phyloP scores from a whole-genome alignment of 2,888 invertebrate species.

The Cataglyphis altisquamis region DNA sequence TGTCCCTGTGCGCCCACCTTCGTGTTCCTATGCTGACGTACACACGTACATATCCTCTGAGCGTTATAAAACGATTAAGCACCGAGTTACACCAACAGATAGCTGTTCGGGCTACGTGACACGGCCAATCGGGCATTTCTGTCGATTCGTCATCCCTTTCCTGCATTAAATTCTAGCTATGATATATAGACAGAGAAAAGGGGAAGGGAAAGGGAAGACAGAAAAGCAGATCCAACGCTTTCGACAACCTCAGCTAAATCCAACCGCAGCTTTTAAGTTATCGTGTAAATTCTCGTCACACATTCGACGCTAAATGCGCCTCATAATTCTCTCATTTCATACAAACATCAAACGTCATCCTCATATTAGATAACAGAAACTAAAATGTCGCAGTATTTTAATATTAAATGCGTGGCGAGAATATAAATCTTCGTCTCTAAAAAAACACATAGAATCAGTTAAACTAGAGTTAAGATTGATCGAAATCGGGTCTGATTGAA shows the following conservation, averaged over 20 bases:
- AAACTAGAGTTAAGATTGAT: neutral
- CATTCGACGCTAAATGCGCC: neutral
- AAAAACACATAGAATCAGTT: neutral
- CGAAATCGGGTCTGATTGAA: neutral
- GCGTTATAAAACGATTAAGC: conserved; percentile 19
- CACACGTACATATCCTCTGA: neutral
- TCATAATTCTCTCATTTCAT: neutral
- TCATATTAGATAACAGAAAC: neutral
- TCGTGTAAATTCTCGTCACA: conserved; percentile 5
- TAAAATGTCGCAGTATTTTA: conserved; percentile 1
- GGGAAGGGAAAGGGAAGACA: neutral
- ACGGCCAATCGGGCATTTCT: neutral
- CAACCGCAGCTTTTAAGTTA: conserved; percentile 11
- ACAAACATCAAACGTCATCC: neutral
- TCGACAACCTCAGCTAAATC: conserved; percentile 24
- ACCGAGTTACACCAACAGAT: conserved; percentile 7
- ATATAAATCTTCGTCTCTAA: neutral
- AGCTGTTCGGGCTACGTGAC: neutral
- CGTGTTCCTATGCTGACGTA: conserved; percentile 9
- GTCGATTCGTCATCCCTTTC: conserved; percentile 18
- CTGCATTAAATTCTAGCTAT: conserved; percentile 4
- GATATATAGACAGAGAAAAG: conserved; percentile 15
- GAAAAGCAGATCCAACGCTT: neutral
- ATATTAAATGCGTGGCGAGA: neutral
- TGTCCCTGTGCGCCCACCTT: conserved; percentile 27